Evolutionary conservation across 2,113 vertebrate genomes (phyloP).

Genomic region (Cathartes aura): DNA sequence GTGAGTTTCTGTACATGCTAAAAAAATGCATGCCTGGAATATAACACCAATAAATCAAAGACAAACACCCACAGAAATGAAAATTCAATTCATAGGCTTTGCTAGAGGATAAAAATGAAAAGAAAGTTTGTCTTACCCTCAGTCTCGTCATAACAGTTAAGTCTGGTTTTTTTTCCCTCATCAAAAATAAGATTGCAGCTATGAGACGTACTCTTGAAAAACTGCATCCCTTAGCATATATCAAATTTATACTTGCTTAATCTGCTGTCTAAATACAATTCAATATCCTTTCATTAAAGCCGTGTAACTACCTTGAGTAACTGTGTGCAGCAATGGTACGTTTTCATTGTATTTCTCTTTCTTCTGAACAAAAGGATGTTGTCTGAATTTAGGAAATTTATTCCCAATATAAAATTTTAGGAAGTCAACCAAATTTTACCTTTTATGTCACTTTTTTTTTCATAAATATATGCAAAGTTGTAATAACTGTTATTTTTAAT

Average conservation of each 20-base stretch:
- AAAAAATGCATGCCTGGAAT: not conserved
- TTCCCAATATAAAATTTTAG: not conserved
- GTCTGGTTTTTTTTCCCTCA: not conserved
- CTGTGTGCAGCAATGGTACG: not conserved
- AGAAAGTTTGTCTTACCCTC: not conserved
- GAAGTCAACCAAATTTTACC: not conserved
- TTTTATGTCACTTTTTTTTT: not conserved
- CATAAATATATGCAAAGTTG: not conserved
- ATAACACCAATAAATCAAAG: not conserved
- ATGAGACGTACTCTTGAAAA: not conserved
- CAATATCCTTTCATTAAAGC: conserved; percentile 12
- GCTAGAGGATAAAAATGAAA: not conserved
- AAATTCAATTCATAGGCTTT: not conserved
- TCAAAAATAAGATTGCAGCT: not conserved
- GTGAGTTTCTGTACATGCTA: not conserved
- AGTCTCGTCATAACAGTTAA: not conserved
- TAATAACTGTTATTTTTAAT: not conserved
- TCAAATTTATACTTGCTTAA: conserved; percentile 7
- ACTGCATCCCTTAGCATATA: not conserved
- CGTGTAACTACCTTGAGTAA: not conserved
- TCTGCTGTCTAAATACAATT: conserved; percentile 11
- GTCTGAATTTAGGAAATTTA: not conserved
- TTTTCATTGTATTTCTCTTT: not conserved
- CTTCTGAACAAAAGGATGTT: not conserved
- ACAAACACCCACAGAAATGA: not conserved